phyloP scores from a whole-genome alignment of 2,113 vertebrate genomes.

The Brienomyrus brachyistius region DNA sequence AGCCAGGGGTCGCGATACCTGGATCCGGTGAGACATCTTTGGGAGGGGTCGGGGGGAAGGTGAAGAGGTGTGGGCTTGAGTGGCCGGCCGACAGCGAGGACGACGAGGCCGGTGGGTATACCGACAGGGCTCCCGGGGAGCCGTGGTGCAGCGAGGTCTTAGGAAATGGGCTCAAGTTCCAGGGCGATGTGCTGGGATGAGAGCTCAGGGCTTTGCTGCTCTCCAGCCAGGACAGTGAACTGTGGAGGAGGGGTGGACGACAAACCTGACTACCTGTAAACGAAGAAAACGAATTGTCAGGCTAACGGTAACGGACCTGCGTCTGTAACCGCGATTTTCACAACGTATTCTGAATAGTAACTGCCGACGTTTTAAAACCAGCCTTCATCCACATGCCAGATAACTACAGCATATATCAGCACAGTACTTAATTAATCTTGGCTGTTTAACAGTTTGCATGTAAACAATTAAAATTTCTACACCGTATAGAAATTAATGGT shows the following conservation, averaged over 20 bases:
- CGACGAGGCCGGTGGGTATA: slow-evolving; percentile 87
- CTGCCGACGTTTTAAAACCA: neutral
- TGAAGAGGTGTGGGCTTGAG: slow-evolving; percentile 95
- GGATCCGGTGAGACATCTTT: slow-evolving; percentile 97
- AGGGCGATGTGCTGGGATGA: slow-evolving; percentile 87
- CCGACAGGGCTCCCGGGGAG: slow-evolving; percentile 86
- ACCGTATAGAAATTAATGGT: neutral
- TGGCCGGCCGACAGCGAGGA: slow-evolving; percentile 87
- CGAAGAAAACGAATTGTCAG: neutral
- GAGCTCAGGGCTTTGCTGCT: slow-evolving; percentile 84
- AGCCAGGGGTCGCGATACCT: slow-evolving; percentile 81
- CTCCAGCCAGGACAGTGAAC: slow-evolving; percentile 93
- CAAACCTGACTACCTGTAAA: slow-evolving; percentile 88
- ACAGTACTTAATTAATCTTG: neutral
- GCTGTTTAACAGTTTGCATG: neutral
- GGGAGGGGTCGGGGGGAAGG: slow-evolving; percentile 93
- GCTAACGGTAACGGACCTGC: neutral
- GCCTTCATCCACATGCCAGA: neutral
- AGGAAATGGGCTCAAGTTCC: slow-evolving; percentile 96
- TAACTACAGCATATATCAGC: neutral
- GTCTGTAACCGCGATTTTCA: neutral
- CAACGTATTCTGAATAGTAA: neutral
- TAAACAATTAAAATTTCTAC: neutral
- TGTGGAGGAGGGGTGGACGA: slow-evolving; percentile 86
- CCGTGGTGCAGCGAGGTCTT: slow-evolving; percentile 91